phyloP scores from a whole-genome alignment of 2,113 vertebrate species.

The Coturnix japonica region DNA sequence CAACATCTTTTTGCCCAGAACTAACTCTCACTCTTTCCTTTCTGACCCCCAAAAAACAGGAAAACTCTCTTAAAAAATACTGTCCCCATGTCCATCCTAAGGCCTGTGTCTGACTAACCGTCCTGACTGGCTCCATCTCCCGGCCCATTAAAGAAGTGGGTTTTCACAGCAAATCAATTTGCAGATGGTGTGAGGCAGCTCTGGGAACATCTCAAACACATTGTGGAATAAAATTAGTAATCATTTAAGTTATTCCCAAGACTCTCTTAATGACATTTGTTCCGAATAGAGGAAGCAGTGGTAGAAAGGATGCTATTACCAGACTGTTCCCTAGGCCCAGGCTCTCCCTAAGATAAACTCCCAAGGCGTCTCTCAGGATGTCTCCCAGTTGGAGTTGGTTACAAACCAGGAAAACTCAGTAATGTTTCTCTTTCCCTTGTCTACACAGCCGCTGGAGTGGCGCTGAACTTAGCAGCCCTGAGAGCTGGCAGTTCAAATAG shows the following conservation, averaged over 20 bases:
- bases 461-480: background rate
- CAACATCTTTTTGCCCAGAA: background rate
- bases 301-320: background rate
- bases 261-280: background rate
- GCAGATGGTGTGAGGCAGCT: background rate
- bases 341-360: background rate
- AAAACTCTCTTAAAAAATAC: background rate
- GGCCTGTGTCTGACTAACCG: background rate
- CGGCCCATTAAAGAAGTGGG: accelerated
- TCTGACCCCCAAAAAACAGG: background rate
- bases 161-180: background rate
- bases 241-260: background rate
- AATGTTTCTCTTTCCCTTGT: background rate
- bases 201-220: background rate
- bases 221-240: background rate
- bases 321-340: background rate
- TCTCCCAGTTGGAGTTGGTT: background rate
- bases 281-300: background rate
- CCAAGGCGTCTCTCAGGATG: background rate
- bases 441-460: background rate
- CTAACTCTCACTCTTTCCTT: background rate
- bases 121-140: background rate
- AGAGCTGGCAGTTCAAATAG: background rate
- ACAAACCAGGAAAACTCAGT: background rate
- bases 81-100: background rate